Conservation (phyloP, 2,113 vertebrate genomes). For the Tragulus kanchil region DNA sequence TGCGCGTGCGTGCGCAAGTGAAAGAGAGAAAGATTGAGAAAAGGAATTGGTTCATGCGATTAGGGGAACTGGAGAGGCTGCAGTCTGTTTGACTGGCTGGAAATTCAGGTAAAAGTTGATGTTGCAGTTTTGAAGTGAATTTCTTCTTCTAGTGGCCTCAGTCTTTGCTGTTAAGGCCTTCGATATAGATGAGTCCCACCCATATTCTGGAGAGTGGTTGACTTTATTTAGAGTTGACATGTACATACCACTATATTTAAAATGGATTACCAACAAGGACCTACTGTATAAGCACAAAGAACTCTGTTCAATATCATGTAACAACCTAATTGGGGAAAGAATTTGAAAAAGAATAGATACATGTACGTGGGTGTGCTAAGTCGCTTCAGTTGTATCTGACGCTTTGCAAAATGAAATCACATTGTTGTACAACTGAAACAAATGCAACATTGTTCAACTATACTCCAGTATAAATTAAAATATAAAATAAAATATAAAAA, state of each 20-base stretch:
- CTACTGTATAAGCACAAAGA: background rate
- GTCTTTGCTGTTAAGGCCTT: background rate
- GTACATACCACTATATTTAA: background rate
- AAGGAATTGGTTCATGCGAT: background rate
- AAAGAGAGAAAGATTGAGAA: background rate
- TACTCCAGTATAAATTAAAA: background rate
- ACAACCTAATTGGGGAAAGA: background rate
- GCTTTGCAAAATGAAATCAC: background rate
- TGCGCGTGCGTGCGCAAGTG: too few species aligned
- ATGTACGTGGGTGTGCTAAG: background rate
- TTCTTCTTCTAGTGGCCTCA: background rate
- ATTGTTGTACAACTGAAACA: background rate
- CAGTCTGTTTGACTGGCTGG: background rate
- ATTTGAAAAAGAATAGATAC: background rate
- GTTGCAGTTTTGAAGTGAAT: background rate
- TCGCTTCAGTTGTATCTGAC: too few species aligned
- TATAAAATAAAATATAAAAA: background rate
- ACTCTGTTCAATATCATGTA: background rate
- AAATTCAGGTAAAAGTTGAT: background rate
- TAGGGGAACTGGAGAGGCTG: background rate
- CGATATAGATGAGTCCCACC: background rate
- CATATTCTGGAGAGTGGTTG: background rate
- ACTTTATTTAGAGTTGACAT: background rate
- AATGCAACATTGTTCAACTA: background rate
- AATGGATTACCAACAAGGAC: background rate